Percentiles rank a stretch among this genome's conserved stretches.
These are phyloP conservation scores for Tenualosa thibaudeaui DNA, from an alignment of 2,797 vertebrate species.

Conservation along the genomic window DNA sequence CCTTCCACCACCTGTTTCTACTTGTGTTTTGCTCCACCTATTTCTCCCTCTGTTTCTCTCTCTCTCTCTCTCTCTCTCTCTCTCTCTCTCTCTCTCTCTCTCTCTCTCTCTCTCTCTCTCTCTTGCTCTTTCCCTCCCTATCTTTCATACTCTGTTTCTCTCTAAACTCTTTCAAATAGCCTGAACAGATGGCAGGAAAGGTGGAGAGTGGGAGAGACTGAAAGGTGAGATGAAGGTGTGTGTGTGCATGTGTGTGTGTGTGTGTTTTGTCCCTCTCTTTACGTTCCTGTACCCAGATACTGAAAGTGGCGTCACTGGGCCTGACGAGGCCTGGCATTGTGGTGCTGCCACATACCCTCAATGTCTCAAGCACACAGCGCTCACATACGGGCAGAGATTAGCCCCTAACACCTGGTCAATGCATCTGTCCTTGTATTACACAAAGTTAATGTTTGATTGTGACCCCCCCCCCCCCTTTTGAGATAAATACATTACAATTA, in stretches of 20 bases:
- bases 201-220: not conserved
- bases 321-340: not conserved
- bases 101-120: not conserved
- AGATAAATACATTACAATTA: too few species aligned
- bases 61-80: not conserved
- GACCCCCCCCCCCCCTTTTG: too few species aligned
- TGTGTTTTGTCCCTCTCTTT: not conserved
- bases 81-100: constrained; percentile 23
- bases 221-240: not conserved
- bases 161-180: not conserved
- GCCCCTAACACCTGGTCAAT: too few species aligned
- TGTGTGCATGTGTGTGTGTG: too few species aligned
- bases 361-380: too few species aligned
- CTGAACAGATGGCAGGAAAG: not conserved
- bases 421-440: too few species aligned
- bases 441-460: too few species aligned
- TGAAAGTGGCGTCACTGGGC: not conserved
- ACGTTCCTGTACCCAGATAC: not conserved
- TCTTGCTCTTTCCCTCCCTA: constrained; percentile 16
- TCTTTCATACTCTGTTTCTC: not conserved
- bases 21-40: not conserved
- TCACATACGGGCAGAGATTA: too few species aligned
- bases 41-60: not conserved
- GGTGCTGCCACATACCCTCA: too few species aligned
- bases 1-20: not conserved